phyloP scores from a whole-genome alignment of 1,140 invertebrate species.

The Apis mellifera region Amel_HAv3.1 CM009936.2:16358001-16358500 shows the following conservation, averaged over 20 bases:
- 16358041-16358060: too few relatives aligned
- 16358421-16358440: slow-evolving; percentile 22
- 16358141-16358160: too few relatives aligned
- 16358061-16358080: too few relatives aligned
- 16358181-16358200: too few relatives aligned
- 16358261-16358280: slow-evolving; percentile 2
- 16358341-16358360: not conserved
- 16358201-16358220: not conserved
- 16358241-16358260: not conserved
- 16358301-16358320: not conserved
- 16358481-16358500: not conserved
- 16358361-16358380: slow-evolving; percentile 13
- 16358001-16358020: slow-evolving; percentile 55
- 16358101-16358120: too few relatives aligned
- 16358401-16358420: not conserved
- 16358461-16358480: not conserved
- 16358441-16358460: slow-evolving; percentile 3
- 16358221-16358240: not conserved
- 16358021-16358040: not conserved
- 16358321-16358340: not conserved
- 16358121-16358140: too few relatives aligned
- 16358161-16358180: too few relatives aligned
- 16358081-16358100: too few relatives aligned
- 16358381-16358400: slow-evolving; percentile 15
- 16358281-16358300: not conserved